Evolutionary conservation across 2,888 invertebrate species (phyloP), one percentile per base, ranked within the genome.

Genomic region (Dastarcus helophoroides): DNA sequence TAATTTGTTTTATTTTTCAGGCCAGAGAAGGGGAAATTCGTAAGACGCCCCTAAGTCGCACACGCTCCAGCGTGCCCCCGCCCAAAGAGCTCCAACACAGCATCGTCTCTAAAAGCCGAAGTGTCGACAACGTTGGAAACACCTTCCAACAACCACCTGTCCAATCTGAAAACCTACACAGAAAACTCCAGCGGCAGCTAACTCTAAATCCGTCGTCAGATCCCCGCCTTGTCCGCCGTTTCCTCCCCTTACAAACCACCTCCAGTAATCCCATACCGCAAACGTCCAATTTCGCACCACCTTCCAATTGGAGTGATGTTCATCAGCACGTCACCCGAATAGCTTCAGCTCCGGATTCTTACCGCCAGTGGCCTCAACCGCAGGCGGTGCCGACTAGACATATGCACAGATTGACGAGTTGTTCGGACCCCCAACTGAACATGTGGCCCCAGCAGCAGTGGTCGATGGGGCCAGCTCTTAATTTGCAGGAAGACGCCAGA

Each of bases 161-260:
- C 11, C 39, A 40, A 8, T 33, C 45, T 6, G 65, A 67, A 1
- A 84, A 84, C 52, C 67, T 79, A 35, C 88, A 89, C 51, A 67
- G 77, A 32, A 86, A 85, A 57, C 64, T 89, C 16, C 79, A 78
- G 41, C 68, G 88, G 3, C 85, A 86, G 53, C 63, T 85, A 25
- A 83, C 85, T 8, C 58, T 89, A n/a, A 85, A 86, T 60, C 86
- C 86, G 1, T 65, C 67, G 11, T 77, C 76, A 42, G 88, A 89
- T 63, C 80, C 84, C 3, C 65, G 86, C 33, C 60, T 79, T 29
- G 63, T 63, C 47, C 67, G 67, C 9, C 22, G 36, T 10, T 37
- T 33, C 26, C 21, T 39, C 15, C 27, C 36, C 1, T 17, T 34
- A 13, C 35, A 35, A 14, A 17, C 35, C 10, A 12, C 35, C 3